Base-by-base conservation (phyloP, 2,797 vertebrate genomes). In the Cirrhinus mrigala region DNA sequence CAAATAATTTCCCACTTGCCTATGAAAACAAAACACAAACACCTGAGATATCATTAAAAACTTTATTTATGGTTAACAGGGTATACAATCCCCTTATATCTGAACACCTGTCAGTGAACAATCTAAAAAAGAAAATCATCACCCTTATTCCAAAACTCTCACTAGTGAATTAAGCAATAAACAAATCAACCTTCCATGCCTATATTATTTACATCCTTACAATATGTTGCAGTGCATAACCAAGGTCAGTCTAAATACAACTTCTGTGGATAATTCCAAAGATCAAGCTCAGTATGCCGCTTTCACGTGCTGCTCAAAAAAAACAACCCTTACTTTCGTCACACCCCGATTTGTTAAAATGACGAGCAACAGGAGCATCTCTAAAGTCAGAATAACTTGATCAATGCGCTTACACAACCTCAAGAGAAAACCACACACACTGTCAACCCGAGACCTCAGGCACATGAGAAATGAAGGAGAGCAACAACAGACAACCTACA, bases 161-260 rank as follows among this genome's bases (percentile, higher is more conserved):
- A 62, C 16, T 73, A n/a, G 76, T 80, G 37, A 33, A 78, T 44
- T 29, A 69, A 20, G 58, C 18, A 40, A 54, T 33, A 14, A 22
- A 24, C 33, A 14, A 40, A 52, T 62, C 33, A 75, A 76, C 62
- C 54, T 46, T 27, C 22, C 69, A 54, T 64, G 83, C 60, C 27
- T 85, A 18, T 6, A 73, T 33, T 87, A 86, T 87, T 84, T 89
- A 89, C 88, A 89, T 56, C 33, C 66, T 54, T 74, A 52, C 12
- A 1, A 60, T 50, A 77, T 70, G 81, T 52, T 69, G 74, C 81
- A 74, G 66, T 64, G 85, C 22, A 40, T 75, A 76, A 58, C 52
- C 27, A 22, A 29, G 6, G 0, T 40, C 54, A 48, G 52, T 50
- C 69, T 80, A 80, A 69, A 54, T n/a, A 37, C 20, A 37, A 33